These are phyloP conservation scores for Sphenodon punctatus DNA, from an alignment of 2,797 vertebrate genomes.

Conservation along the genomic window DNA sequence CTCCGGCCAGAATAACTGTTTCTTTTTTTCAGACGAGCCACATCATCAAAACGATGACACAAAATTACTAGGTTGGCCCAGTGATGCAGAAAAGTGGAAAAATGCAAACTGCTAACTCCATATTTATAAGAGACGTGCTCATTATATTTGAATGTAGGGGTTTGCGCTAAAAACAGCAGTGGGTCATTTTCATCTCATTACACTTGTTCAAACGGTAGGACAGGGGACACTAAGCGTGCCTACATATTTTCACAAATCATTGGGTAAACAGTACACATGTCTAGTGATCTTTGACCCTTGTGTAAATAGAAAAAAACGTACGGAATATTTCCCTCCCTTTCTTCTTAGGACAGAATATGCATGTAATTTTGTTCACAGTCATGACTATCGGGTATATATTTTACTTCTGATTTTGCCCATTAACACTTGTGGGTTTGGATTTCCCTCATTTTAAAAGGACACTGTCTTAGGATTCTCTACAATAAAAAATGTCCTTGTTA, in stretches of 20 bases:
- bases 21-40: conserved; percentile 28
- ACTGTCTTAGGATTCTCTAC: not conserved
- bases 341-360: not conserved
- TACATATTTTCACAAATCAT: not conserved
- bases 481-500: not conserved
- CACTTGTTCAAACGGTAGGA: conserved; percentile 28
- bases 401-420: not conserved
- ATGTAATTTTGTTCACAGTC: not conserved
- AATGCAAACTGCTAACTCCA: conserved; percentile 29
- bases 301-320: not conserved
- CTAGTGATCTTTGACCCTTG: not conserved
- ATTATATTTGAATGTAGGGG: conserved; percentile 14
- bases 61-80: conserved; percentile 33
- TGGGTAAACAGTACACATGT: not conserved
- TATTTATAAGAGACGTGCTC: conserved; percentile 11
- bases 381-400: not conserved
- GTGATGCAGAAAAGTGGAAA: conserved; percentile 43
- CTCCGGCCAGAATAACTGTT: conserved; percentile 40
- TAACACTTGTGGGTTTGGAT: not conserved
- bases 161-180: not conserved
- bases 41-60: conserved; percentile 42
- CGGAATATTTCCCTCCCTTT: not conserved
- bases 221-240: not conserved
- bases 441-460: not conserved
- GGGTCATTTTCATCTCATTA: conserved; percentile 7